Conservation (phyloP, 2,113 vertebrate species). For the Casuarius casuarius region DNA sequence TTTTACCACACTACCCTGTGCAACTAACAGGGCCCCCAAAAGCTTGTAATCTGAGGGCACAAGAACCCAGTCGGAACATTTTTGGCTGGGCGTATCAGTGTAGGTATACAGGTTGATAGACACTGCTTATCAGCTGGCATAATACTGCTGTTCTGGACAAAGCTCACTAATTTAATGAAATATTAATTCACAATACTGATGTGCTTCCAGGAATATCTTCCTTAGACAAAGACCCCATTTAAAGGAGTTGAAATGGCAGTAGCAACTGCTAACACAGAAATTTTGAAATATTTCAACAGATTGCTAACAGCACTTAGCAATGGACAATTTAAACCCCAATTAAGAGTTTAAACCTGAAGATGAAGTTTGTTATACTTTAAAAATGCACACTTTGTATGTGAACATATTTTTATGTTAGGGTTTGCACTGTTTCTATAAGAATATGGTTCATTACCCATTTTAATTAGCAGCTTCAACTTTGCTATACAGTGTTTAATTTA, state of each 20-base stretch:
- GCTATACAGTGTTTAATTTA: background rate
- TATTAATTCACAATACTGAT: background rate
- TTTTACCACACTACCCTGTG: background rate
- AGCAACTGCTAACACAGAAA: background rate
- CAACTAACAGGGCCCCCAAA: background rate
- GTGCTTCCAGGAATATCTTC: background rate
- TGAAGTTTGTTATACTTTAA: background rate
- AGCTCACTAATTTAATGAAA: background rate
- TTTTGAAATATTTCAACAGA: background rate
- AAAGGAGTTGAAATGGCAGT: background rate
- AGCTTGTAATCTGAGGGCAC: background rate
- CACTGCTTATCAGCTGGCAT: background rate
- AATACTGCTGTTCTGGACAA: background rate
- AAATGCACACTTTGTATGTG: background rate
- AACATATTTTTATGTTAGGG: background rate
- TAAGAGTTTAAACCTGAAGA: background rate
- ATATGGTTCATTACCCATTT: background rate
- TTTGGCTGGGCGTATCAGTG: background rate
- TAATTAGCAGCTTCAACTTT: background rate
- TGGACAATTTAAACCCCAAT: background rate
- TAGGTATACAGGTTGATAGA: accelerated
- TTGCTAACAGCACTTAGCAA: background rate
- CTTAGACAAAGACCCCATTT: background rate
- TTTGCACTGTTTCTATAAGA: background rate
- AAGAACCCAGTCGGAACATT: background rate